Percentiles rank a stretch among this genome's conserved stretches.
phyloP scores from a whole-genome alignment of 2,113 vertebrate genomes.

The Nothoprocta pentlandii region DNA sequence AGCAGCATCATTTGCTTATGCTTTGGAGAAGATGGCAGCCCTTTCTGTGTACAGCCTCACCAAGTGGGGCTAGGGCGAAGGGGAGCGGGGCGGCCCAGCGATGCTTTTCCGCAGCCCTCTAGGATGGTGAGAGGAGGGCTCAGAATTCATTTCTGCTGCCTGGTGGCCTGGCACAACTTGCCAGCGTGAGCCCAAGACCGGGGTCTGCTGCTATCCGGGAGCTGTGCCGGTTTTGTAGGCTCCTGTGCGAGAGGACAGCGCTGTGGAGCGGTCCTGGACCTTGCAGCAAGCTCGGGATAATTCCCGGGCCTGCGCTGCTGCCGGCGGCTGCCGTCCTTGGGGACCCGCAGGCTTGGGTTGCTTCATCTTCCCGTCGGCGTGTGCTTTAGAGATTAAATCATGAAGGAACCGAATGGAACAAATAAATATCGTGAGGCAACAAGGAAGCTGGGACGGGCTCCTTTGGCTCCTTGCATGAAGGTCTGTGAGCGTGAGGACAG shows the following conservation, averaged over 20 bases:
- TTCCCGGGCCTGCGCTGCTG: background rate
- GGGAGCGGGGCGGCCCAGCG: background rate
- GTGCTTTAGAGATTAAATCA: background rate
- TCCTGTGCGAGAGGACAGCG: background rate
- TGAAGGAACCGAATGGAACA: background rate
- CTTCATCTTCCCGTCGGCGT: background rate
- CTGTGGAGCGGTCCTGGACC: background rate
- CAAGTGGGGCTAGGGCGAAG: background rate
- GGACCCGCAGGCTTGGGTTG: fast-evolving
- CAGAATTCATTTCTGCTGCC: background rate
- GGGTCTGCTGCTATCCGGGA: background rate
- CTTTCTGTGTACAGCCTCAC: background rate
- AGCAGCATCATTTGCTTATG: background rate
- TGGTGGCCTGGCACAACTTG: background rate
- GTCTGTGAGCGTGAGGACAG: background rate
- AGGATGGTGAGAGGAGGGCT: background rate
- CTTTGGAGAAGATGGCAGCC: background rate
- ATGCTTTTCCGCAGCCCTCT: background rate
- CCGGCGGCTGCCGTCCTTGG: fast-evolving
- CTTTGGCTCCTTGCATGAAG: background rate
- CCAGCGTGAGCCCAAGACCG: background rate
- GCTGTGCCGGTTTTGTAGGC: background rate
- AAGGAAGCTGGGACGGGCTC: background rate
- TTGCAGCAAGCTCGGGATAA: background rate
- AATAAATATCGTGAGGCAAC: background rate